phyloP scores from a whole-genome alignment of 2,888 invertebrate species.

The Cynaeus angustus region DNA sequence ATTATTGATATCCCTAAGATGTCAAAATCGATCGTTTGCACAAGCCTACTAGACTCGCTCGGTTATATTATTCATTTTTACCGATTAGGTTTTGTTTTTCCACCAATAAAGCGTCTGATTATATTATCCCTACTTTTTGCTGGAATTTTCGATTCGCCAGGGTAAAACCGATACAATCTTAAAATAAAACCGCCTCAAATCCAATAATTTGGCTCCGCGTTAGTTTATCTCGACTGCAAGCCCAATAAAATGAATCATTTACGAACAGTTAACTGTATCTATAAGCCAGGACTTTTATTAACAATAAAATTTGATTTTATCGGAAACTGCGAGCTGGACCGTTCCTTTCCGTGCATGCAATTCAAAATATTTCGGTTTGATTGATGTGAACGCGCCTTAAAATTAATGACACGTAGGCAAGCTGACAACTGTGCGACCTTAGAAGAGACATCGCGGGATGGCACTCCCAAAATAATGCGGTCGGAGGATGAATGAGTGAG shows the following conservation, averaged over 20 bases:
- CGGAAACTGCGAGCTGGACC: slow-evolving; percentile 1
- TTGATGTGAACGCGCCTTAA: slow-evolving; percentile 29
- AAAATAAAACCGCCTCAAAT: background rate
- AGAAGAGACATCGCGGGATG: slow-evolving; percentile 49
- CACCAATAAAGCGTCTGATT: too few relatives aligned
- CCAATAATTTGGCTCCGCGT: background rate
- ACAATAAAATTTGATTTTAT: slow-evolving; percentile 23
- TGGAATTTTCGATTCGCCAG: background rate
- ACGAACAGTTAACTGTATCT: slow-evolving; percentile 20
- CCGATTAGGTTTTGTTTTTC: too few relatives aligned
- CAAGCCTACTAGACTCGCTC: too few relatives aligned
- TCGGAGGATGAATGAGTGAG: slow-evolving; percentile 47
- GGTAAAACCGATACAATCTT: background rate
- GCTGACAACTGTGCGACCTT: slow-evolving; percentile 41
- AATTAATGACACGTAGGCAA: slow-evolving; percentile 49
- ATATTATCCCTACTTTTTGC: too few relatives aligned
- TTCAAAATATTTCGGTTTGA: slow-evolving; percentile 14
- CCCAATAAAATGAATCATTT: slow-evolving; percentile 31
- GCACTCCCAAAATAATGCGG: slow-evolving; percentile 46
- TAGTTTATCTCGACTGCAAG: background rate
- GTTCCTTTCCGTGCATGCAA: background rate
- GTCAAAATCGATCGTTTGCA: too few relatives aligned
- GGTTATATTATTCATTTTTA: too few relatives aligned
- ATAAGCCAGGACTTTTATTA: slow-evolving; percentile 23
- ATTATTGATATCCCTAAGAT: too few relatives aligned